Conservation (phyloP, 2,113 vertebrate species). For the Lophura nycthemera region DNA sequence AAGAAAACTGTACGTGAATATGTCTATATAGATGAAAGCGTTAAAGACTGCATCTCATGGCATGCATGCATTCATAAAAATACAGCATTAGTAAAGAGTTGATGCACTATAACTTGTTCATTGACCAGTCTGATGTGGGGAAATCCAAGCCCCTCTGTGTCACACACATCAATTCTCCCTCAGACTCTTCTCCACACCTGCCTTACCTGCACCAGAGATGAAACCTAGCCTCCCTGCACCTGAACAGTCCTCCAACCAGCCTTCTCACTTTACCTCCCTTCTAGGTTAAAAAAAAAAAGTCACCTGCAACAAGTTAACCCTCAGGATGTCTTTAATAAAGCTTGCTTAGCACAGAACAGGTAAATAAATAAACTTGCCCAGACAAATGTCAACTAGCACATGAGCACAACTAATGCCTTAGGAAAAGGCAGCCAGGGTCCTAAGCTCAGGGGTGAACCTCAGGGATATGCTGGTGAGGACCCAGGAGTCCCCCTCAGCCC, state of each 20-base stretch:
- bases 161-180: background rate
- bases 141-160: background rate
- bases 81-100: background rate
- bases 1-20: background rate
- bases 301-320: background rate
- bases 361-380: background rate
- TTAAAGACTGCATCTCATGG: background rate
- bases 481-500: background rate
- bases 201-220: background rate
- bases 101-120: background rate
- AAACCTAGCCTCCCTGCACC: background rate
- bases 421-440: background rate
- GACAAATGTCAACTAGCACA: background rate
- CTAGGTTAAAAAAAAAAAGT: background rate
- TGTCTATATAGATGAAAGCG: background rate
- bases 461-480: background rate
- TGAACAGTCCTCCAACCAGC: background rate
- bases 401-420: background rate
- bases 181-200: background rate
- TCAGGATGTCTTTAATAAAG: constrained; percentile 1
- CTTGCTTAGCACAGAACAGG: background rate
- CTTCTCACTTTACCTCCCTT: background rate
- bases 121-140: background rate
- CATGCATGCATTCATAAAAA: background rate
- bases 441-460: background rate